Conservation (phyloP, 2,113 vertebrate genomes). For the Benitochromis conjunctus region DNA sequence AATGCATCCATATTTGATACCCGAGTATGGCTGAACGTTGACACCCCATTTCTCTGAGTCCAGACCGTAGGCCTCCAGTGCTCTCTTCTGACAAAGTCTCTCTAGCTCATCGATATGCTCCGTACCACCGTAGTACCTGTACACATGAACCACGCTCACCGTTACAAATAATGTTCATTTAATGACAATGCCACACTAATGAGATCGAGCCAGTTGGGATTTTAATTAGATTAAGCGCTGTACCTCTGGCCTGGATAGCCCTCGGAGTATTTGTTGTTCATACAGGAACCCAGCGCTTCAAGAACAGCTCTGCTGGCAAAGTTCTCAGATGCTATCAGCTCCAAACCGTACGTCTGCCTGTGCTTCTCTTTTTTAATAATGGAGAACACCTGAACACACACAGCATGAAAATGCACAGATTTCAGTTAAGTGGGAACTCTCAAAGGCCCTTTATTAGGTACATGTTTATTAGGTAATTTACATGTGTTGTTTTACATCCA, state of each 20-base stretch:
- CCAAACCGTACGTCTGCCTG: slow-evolving; percentile 85
- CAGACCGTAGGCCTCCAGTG: slow-evolving; percentile 81
- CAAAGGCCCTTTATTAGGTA: neutral
- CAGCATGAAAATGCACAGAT: neutral
- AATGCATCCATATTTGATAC: slow-evolving; percentile 62
- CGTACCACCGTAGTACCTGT: slow-evolving; percentile 91
- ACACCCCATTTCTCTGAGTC: slow-evolving; percentile 89
- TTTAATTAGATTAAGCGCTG: neutral
- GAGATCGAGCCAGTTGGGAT: neutral
- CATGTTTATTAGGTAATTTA: neutral
- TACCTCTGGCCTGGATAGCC: slow-evolving; percentile 97
- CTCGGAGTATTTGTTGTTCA: slow-evolving; percentile 99
- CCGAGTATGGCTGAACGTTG: slow-evolving; percentile 97
- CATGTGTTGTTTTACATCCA: neutral
- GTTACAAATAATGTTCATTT: neutral
- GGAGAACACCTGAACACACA: slow-evolving; percentile 77
- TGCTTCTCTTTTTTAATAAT: slow-evolving; percentile 94
- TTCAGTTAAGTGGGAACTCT: neutral
- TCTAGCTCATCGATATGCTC: slow-evolving; percentile 93
- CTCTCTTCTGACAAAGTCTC: slow-evolving; percentile 90
- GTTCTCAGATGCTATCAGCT: slow-evolving; percentile 95
- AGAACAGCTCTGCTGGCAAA: slow-evolving; percentile 93
- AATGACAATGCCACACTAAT: neutral
- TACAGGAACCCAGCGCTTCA: slow-evolving; percentile 94
- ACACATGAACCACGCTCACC: neutral